phyloP scores from a whole-genome alignment of 53 echinoderm and acorn worm species.

The Apostichopus leukothele region DNA sequence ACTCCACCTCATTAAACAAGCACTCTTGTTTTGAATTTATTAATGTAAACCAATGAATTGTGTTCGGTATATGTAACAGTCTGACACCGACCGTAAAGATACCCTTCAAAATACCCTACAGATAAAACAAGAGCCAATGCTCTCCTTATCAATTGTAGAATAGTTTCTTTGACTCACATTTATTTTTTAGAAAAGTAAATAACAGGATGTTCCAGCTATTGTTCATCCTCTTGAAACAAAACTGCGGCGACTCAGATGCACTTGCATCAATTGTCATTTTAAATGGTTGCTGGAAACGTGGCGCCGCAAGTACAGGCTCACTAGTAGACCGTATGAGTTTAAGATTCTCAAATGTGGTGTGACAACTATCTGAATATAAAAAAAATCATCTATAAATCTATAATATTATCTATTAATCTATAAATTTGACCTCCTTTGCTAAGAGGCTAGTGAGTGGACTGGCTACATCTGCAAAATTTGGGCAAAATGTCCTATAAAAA shows the following conservation, averaged over 20 bases:
- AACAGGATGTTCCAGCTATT: conserved; percentile 55
- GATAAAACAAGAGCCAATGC: conserved; percentile 14
- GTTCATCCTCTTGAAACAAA: conserved; percentile 52
- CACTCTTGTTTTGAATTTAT: conserved; percentile 1
- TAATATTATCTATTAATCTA: too few species aligned
- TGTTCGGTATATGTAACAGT: not conserved
- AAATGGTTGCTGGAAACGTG: conserved; percentile 55
- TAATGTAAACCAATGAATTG: not conserved
- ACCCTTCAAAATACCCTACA: not conserved
- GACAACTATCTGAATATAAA: conserved; percentile 43
- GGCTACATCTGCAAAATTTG: not conserved
- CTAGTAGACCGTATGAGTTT: conserved; percentile 46
- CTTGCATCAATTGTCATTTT: conserved; percentile 52
- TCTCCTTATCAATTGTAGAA: conserved; percentile 63
- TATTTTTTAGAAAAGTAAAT: conserved; percentile 62
- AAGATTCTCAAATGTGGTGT: conserved; percentile 48
- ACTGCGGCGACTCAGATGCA: conserved; percentile 64
- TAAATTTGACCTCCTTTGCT: conserved; percentile 10
- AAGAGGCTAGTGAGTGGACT: conserved; percentile 17
- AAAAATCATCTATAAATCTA: not conserved
- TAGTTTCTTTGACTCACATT: conserved; percentile 56
- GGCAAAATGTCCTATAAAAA: conserved; percentile 29
- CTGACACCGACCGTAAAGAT: not conserved
- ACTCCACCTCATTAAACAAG: conserved; percentile 13
- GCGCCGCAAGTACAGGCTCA: conserved; percentile 51